Percentiles rank a stretch among this genome's conserved stretches.
Evolutionary conservation across 2,113 vertebrate genomes (phyloP).

Genomic region (Uropsilus gracilis): DNA sequence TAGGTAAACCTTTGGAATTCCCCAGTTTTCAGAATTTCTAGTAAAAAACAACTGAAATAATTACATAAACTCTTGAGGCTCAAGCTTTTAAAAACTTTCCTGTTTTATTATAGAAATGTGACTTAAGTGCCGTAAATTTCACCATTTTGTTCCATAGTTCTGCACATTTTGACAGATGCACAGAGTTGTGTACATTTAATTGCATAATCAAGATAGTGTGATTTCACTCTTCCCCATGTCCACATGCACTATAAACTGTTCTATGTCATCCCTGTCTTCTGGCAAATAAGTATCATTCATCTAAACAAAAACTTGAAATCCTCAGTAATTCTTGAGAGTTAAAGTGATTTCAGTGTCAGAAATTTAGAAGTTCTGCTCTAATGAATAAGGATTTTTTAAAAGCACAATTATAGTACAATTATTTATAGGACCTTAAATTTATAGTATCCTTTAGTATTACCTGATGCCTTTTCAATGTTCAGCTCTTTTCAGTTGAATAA

Average conservation of each 20-base stretch:
- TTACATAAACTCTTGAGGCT: too few species aligned
- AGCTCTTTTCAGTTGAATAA: neutral
- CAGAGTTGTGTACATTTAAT: neutral
- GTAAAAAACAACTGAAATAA: too few species aligned
- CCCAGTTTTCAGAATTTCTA: too few species aligned
- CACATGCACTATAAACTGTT: neutral
- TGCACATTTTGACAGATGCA: neutral
- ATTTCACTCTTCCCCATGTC: neutral
- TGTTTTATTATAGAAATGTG: too few species aligned
- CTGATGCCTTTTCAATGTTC: neutral
- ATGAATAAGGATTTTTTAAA: neutral
- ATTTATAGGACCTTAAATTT: neutral
- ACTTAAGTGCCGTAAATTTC: too few species aligned
- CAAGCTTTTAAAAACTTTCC: too few species aligned
- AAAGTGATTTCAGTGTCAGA: neutral
- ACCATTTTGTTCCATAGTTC: too few species aligned
- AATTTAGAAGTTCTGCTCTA: neutral
- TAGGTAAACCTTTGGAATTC: too few species aligned
- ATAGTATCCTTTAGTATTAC: neutral
- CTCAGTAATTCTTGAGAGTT: neutral
- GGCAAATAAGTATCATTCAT: neutral
- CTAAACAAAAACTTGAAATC: neutral
- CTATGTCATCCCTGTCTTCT: neutral
- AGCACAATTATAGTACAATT: neutral
- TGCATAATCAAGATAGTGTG: neutral